Evolutionary conservation across 1,140 invertebrate species (phyloP), one percentile per base, ranked within the genome.

Genomic region (Maniola jurtina): DNA sequence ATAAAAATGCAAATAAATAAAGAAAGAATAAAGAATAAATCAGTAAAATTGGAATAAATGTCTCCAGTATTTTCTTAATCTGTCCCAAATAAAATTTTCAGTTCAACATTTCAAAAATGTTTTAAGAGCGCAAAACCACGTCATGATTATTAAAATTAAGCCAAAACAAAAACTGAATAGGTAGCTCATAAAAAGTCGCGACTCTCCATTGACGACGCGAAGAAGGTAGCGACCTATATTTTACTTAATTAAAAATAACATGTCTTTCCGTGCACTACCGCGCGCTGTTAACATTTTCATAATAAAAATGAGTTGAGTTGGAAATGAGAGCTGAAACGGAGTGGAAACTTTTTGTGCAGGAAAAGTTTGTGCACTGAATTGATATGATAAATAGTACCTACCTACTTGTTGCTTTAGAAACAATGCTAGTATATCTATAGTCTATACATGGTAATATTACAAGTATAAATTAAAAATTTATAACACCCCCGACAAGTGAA

Each of bases 181-280:
- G n/a, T n/a, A 61, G 36, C 35, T 61, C 42, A 15, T 57, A 57
- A 61, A 65, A 61, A 55, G 38, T 66, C 34, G 40, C 57, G 16
- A 16, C 61, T 56, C 59, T 56, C 52, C 15, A 35, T 55, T 60
- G 59, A 56, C 14, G 65, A n/a, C n/a, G 58, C n/a, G 38, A 47
- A 50, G 25, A 61, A 67, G 56, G 65, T 36, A 61, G 59, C 65
- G 50, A 25, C 65, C 65, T 67, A 67, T 61, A 67, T 67, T 61
- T 61, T 55, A 67, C 52, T 60, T 67, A 67, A 67, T 67, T 67
- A 67, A 67, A 67, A 67, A 67, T 61, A 61, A 60, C 42, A 54
- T 48, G 42, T 59, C 36, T 42, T 66, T 47, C 64, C 34, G 61
- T 63, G 16, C 16, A 55, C 38, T 42, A 33, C 42, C 55, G 45